phyloP scores from a whole-genome alignment of 2,113 vertebrate genomes.

The Aphyosemion australe region DNA sequence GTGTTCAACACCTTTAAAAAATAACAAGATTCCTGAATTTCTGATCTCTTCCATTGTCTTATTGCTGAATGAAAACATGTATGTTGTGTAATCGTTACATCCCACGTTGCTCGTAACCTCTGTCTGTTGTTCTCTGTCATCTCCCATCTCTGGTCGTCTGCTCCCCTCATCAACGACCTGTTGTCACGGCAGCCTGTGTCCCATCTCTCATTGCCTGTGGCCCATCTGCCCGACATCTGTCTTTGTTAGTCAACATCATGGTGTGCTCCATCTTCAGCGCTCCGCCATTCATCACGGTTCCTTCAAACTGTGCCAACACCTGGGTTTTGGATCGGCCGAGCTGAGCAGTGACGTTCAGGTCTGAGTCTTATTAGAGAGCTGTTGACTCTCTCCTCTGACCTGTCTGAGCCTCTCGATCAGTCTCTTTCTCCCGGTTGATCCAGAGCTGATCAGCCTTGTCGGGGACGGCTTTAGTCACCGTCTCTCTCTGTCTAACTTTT shows the following conservation, averaged over 20 bases:
- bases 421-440: constrained; percentile 49
- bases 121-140: constrained; percentile 59
- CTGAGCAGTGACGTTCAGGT: constrained; percentile 56
- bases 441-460: constrained; percentile 45
- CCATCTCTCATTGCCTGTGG: constrained; percentile 72
- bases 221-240: constrained; percentile 70
- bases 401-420: constrained; percentile 45
- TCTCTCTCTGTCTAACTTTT: constrained; percentile 31
- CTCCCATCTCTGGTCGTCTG: constrained; percentile 51
- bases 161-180: constrained; percentile 58
- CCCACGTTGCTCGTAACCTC: constrained; percentile 50
- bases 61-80: constrained; percentile 17
- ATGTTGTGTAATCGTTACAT: constrained; percentile 27
- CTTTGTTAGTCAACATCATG: constrained; percentile 74
- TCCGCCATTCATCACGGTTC: constrained; percentile 63
- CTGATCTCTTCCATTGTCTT: neutral
- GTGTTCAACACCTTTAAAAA: no score
- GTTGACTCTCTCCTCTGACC: constrained; percentile 50
- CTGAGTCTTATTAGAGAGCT: constrained; percentile 56
- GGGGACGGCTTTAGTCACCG: constrained; percentile 30
- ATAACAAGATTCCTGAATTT: neutral
- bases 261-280: constrained; percentile 63
- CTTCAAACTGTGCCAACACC: constrained; percentile 54
- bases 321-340: constrained; percentile 49
- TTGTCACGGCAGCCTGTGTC: constrained; percentile 56